Evolutionary conservation across 2,113 vertebrate genomes (phyloP).

Genomic region (Oryzias melastigma): DNA sequence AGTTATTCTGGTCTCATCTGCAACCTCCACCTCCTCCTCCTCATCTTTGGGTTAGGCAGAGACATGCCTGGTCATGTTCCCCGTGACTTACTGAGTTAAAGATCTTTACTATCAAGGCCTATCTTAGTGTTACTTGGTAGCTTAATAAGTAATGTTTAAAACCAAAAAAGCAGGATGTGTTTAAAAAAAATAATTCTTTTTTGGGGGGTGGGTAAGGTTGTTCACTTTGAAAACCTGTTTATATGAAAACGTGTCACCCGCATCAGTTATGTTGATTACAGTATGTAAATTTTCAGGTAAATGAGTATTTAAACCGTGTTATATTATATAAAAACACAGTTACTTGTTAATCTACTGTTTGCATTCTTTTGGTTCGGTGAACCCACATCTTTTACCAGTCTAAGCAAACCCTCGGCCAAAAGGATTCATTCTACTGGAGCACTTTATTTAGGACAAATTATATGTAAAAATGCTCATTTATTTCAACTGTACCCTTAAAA

Average conservation of each 20-base stretch:
- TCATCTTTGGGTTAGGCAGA: conserved; percentile 12
- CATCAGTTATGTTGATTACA: not conserved
- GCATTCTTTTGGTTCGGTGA: not conserved
- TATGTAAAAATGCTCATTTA: no score
- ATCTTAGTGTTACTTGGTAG: not conserved
- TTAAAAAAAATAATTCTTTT: no score
- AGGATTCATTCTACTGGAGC: not conserved
- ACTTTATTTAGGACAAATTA: no score
- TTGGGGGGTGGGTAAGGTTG: no score
- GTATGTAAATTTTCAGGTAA: not conserved
- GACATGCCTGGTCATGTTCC: conserved; percentile 53
- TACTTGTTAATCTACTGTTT: not conserved
- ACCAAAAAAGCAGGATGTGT: no score
- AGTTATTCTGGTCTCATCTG: conserved; percentile 45
- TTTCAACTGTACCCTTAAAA: no score
- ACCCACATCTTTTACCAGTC: not conserved
- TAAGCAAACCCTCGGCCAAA: not conserved
- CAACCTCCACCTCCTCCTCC: conserved; percentile 11
- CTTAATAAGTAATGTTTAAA: not conserved
- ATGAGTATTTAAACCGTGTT: not conserved
- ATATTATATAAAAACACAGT: not conserved
- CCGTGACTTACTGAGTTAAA: conserved; percentile 10
- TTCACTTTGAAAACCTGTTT: no score
- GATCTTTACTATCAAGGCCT: conserved; percentile 19
- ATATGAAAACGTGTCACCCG: no score